Percentiles rank a stretch among this genome's conserved stretches.
Conservation (phyloP, 1,140 invertebrate species). For the Lepidurus packardi region DNA sequence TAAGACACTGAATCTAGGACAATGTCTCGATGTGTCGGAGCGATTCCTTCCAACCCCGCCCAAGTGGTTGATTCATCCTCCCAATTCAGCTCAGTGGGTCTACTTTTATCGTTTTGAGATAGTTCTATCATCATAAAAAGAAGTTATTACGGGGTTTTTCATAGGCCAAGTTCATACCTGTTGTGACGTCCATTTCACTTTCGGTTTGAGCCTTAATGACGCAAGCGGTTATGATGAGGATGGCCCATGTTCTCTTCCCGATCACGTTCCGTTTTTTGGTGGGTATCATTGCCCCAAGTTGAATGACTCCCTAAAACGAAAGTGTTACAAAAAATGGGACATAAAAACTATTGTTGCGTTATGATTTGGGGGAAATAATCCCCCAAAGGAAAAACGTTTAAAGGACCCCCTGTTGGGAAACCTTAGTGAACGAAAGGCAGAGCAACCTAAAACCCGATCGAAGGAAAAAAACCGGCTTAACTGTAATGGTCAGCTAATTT, state of each 20-base stretch:
- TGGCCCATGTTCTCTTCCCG: constrained; percentile 9
- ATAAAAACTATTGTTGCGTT: background rate
- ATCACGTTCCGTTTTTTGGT: constrained; percentile 6
- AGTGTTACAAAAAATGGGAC: background rate
- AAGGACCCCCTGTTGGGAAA: background rate
- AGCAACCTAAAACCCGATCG: background rate
- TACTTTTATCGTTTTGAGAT: background rate
- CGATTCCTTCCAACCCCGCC: background rate
- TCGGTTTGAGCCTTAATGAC: background rate
- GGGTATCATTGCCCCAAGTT: constrained; percentile 7
- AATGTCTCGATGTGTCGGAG: background rate
- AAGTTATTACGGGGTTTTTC: background rate
- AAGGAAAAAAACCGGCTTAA: constrained; percentile 8
- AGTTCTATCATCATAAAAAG: too few relatives aligned
- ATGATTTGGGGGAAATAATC: too few relatives aligned
- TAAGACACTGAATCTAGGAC: too few relatives aligned
- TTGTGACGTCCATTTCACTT: background rate
- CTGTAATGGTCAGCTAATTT: constrained; percentile 12
- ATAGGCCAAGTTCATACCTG: background rate
- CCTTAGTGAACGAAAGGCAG: background rate
- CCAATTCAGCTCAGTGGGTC: background rate
- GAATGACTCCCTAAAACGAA: background rate
- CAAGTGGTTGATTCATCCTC: background rate
- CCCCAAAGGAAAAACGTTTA: too few relatives aligned
- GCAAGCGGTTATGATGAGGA: background rate